Conservation (phyloP, 1,140 invertebrate genomes). For the Zaprionus ornatus region DNA sequence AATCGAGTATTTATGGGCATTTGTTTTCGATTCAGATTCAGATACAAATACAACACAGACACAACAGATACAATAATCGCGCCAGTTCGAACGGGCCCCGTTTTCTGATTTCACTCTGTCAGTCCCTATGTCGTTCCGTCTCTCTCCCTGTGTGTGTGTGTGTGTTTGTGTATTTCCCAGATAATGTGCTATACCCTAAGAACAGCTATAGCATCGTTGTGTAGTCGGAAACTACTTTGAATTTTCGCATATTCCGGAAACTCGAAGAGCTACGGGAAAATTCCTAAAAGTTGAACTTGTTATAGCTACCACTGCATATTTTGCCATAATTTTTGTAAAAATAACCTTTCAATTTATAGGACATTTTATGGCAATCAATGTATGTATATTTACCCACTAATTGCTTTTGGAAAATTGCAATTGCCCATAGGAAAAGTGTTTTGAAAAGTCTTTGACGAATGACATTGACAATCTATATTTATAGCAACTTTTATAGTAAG, state of each 20-base stretch:
- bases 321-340: neutral
- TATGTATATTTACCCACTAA: neutral
- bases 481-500: slow-evolving; percentile 3
- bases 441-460: neutral
- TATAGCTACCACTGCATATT: neutral
- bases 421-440: neutral
- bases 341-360: too few relatives aligned
- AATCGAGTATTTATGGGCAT: slow-evolving; percentile 51
- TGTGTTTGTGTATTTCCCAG: slow-evolving; percentile 39
- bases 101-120: slow-evolving; percentile 18
- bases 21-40: slow-evolving; percentile 44
- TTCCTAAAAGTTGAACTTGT: neutral
- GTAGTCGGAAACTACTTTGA: neutral
- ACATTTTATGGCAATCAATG: neutral
- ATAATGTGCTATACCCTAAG: slow-evolving; percentile 14
- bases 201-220: neutral
- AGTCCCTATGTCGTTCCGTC: neutral
- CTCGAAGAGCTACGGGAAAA: neutral
- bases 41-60: slow-evolving; percentile 37
- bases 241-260: neutral
- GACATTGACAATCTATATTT: slow-evolving; percentile 4
- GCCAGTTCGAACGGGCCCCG: slow-evolving; percentile 7
- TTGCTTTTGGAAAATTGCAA: neutral
- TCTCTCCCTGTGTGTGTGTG: slow-evolving; percentile 14
- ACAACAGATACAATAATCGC: slow-evolving; percentile 35